Base-by-base conservation (phyloP, 2,113 vertebrate species). In the Talpa occidentalis region DNA sequence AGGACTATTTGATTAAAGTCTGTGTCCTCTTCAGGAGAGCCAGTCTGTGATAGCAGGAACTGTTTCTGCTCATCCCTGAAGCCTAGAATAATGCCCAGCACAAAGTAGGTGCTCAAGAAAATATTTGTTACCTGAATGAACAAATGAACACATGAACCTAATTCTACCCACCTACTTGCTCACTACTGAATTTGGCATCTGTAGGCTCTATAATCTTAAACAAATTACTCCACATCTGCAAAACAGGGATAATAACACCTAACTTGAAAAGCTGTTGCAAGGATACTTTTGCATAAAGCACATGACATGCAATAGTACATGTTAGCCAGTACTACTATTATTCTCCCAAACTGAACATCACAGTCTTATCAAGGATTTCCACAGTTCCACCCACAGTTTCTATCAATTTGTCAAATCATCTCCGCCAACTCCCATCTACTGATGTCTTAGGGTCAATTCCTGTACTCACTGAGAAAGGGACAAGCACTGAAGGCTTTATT, bases 71-170 rank as follows among this genome's bases (percentile, higher is more conserved):
- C 91, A 73, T 40, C 40, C 15, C 47, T 52, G 26, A 12, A 49
- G 14, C 64, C 76, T 87, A 73, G 30, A 88, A 90, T 22, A 92
- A 73, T 40, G 24, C 52, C 72, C 72, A 93, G 30, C 44, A 92
- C 47, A 80, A 44, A 79, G 70, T 10, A 83, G 76, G 28, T 86
- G 64, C 83, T 96, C 87, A 82, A 52, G 72, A 85, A 94, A 82
- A 59, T 44, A 85, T 19, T 3, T 77, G 30, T 42, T 70, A 32
- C 69, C 67, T 66, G 37, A 92, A 77, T 72, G n/a, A 93, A 85
- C 52, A 32, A 86, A 79, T 62, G 47, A 92, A 90, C 54, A 70
- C 67, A 87, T 44, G 26, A 92, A 88, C 85, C 62, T n/a, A 84
- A 56, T 12, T 32, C 66, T 37, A 56, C 10, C 66, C 42, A 32